A percentile compares a stretch with the other conserved stretches of the same genome.
Evolutionary conservation across 1,140 invertebrate species (phyloP).

Genomic region (Pteromalus puparum): DNA sequence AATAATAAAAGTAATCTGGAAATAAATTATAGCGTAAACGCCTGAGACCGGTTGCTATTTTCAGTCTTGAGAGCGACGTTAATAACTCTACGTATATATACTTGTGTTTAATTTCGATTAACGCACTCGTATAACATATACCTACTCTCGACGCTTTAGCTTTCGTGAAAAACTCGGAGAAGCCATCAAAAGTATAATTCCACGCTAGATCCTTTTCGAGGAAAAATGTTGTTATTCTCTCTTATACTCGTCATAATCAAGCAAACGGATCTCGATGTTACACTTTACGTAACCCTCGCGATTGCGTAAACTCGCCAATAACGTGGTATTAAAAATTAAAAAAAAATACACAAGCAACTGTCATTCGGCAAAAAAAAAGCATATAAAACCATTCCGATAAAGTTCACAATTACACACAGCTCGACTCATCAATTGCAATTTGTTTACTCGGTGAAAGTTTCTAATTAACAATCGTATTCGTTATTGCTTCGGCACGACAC

Average conservation of each 20-base stretch:
- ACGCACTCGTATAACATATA: too few relatives aligned
- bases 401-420: background rate
- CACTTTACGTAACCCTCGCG: background rate
- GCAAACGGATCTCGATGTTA: background rate
- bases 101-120: background rate
- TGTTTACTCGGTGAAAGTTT: background rate
- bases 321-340: constrained; percentile 1
- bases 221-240: constrained; percentile 14
- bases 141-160: too few relatives aligned
- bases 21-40: background rate
- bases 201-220: background rate
- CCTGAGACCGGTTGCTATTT: too few relatives aligned
- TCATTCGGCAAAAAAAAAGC: background rate
- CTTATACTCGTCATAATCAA: background rate
- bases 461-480: background rate
- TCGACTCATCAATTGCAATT: background rate
- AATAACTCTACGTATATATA: too few relatives aligned
- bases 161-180: background rate
- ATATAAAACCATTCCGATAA: background rate
- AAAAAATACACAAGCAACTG: constrained; percentile 19
- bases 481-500: background rate
- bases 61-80: too few relatives aligned
- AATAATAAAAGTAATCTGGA: constrained; percentile 11
- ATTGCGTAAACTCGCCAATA: background rate
- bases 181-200: background rate